These are phyloP conservation scores for Malurus leucopterus DNA, from an alignment of 2,797 vertebrate species.

Conservation along the genomic window DNA sequence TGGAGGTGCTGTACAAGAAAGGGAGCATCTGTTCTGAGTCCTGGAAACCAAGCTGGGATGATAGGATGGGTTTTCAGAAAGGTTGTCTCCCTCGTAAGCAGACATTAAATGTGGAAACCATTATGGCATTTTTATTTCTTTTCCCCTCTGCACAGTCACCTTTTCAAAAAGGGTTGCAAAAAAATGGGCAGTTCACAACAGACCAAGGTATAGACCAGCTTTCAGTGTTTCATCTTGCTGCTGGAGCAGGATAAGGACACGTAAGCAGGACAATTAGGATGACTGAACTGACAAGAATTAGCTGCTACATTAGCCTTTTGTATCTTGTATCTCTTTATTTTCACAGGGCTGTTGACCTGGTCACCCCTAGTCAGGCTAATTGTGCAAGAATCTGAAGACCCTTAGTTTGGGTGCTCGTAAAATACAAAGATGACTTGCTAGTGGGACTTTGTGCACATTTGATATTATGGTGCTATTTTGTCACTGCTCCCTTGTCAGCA, in stretches of 20 bases:
- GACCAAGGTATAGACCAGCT: background rate
- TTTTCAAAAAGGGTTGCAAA: background rate
- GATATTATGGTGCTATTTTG: background rate
- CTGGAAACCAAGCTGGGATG: background rate
- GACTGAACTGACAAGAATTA: conserved; percentile 13
- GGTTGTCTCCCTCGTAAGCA: background rate
- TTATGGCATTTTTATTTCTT: background rate
- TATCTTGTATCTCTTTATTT: conserved; percentile 21
- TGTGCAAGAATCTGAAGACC: background rate
- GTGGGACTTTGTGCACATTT: background rate
- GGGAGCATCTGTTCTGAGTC: background rate
- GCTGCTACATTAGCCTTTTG: conserved; percentile 2
- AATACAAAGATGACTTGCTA: background rate
- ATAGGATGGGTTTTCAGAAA: background rate
- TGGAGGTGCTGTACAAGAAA: background rate
- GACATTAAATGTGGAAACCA: background rate
- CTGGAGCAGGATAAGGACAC: background rate
- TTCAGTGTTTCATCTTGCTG: background rate
- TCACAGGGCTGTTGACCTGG: background rate
- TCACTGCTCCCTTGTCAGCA: background rate
- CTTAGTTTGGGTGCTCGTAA: background rate
- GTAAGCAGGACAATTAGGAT: background rate
- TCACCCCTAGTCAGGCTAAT: background rate
- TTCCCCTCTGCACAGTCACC: background rate
- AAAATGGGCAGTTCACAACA: background rate